These are phyloP conservation scores for Trigoniulus corallinus DNA, from an alignment of 1,140 invertebrate genomes.

Conservation along the genomic window DNA sequence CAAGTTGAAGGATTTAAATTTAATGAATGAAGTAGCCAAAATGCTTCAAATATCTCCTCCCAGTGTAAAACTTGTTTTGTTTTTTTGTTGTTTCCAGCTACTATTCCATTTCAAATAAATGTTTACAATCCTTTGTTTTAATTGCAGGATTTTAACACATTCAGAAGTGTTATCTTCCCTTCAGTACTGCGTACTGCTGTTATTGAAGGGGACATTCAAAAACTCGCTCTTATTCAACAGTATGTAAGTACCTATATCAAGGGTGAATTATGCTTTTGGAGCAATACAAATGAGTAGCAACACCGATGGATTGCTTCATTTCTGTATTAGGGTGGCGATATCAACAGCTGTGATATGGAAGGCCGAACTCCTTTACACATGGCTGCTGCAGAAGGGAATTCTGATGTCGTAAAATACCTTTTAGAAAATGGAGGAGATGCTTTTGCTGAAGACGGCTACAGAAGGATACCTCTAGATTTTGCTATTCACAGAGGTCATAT, in stretches of 20 bases:
- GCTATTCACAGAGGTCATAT: slow-evolving; percentile 42
- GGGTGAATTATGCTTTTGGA: too few relatives aligned
- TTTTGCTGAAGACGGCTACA: slow-evolving; percentile 50
- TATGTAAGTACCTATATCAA: slow-evolving; percentile 24
- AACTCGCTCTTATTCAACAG: slow-evolving; percentile 28
- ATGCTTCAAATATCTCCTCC: slow-evolving; percentile 44
- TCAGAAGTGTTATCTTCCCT: slow-evolving; percentile 55
- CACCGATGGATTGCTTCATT: too few relatives aligned
- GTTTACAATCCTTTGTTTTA: neutral
- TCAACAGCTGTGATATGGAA: slow-evolving; percentile 45
- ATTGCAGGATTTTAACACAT: neutral
- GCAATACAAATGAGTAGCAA: neutral
- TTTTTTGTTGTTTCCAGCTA: too few relatives aligned
- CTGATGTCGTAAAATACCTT: slow-evolving; percentile 49
- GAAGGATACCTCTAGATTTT: slow-evolving; percentile 40
- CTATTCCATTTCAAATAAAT: slow-evolving; percentile 23
- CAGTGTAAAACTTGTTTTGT: too few relatives aligned
- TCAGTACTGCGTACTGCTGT: slow-evolving; percentile 57
- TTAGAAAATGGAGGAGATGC: slow-evolving; percentile 65
- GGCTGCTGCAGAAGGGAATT: slow-evolving; percentile 51
- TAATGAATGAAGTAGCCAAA: slow-evolving; percentile 46
- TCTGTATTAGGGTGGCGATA: neutral
- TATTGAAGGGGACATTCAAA: slow-evolving; percentile 37
- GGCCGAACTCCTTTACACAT: slow-evolving; percentile 63
- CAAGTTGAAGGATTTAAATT: slow-evolving; percentile 28